phyloP scores from a whole-genome alignment of 2,113 vertebrate species.

The Halichoerus grypus region DNA sequence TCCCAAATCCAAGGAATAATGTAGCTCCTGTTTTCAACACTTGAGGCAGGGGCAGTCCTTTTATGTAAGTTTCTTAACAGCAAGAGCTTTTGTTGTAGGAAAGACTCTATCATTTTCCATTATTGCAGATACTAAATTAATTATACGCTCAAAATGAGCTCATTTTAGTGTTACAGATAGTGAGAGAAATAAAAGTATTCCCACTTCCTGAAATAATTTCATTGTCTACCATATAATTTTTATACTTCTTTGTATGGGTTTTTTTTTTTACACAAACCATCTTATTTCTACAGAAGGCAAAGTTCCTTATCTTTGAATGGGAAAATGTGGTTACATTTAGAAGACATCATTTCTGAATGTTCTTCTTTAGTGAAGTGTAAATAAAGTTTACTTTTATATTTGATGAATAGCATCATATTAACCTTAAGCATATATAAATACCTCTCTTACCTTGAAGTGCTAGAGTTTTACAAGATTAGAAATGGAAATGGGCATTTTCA shows the following conservation, averaged over 20 bases:
- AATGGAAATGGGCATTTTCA: constrained; percentile 25
- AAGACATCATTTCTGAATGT: constrained; percentile 70
- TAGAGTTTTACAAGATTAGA: constrained; percentile 34
- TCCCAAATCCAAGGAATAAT: background rate
- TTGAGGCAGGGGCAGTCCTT: background rate
- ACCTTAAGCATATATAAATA: constrained; percentile 82
- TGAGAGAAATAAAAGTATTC: constrained; percentile 59
- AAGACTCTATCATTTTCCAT: constrained; percentile 6
- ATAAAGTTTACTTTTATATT: constrained; percentile 76
- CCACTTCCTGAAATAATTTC: constrained; percentile 9
- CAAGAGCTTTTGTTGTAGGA: background rate
- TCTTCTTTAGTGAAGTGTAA: constrained; percentile 61
- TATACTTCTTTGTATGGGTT: background rate
- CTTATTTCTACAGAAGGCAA: constrained; percentile 64
- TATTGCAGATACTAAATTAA: constrained; percentile 63
- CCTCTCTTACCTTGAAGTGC: constrained; percentile 1
- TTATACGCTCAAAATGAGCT: constrained; percentile 66
- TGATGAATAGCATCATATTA: constrained; percentile 80
- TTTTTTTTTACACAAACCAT: constrained; percentile 63
- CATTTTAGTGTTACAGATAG: constrained; percentile 6
- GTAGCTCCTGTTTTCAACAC: background rate
- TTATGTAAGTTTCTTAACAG: constrained; percentile 3
- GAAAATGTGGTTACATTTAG: constrained; percentile 69
- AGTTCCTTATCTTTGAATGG: constrained; percentile 36
- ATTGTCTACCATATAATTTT: background rate